phyloP scores from a whole-genome alignment of 2,797 vertebrate species.

The Lepilemur septentrionalis region DNA sequence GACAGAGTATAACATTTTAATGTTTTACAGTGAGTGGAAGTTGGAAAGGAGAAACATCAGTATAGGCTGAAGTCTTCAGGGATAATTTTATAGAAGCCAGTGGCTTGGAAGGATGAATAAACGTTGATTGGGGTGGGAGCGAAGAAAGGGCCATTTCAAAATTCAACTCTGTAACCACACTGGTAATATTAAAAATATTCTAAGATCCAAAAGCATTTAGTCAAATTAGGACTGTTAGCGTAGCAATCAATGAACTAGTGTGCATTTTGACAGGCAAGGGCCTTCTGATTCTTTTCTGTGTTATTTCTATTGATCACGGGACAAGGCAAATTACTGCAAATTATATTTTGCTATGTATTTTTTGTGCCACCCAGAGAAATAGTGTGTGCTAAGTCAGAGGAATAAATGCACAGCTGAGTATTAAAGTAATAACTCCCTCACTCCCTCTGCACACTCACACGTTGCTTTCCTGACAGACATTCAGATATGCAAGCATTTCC shows the following conservation, averaged over 20 bases:
- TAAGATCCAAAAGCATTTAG: not conserved
- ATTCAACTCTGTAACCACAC: not conserved
- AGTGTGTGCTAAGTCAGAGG: not conserved
- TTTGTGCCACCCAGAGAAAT: not conserved
- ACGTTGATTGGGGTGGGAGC: not conserved
- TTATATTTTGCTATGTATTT: constrained; percentile 50
- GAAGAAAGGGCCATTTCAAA: not conserved
- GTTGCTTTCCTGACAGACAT: not conserved
- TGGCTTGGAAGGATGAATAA: not conserved
- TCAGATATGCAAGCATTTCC: constrained; percentile 36
- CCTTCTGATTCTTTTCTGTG: constrained; percentile 33
- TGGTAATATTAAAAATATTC: not conserved
- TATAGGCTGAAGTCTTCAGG: not conserved
- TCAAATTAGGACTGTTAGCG: constrained; percentile 3
- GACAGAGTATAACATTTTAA: not conserved
- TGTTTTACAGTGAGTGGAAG: not conserved
- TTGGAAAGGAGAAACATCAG: not conserved
- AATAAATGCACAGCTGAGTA: not conserved
- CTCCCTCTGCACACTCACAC: not conserved
- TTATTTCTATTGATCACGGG: not conserved
- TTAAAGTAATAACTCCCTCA: not conserved
- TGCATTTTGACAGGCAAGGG: not conserved
- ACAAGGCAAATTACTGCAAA: constrained; percentile 9
- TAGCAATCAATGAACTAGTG: not conserved
- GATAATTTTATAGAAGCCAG: not conserved